Percentiles rank a stretch among this genome's conserved stretches.
These are phyloP conservation scores for Protaetia brevitarsis DNA, from an alignment of 1,140 invertebrate genomes.

Conservation along the genomic window DNA sequence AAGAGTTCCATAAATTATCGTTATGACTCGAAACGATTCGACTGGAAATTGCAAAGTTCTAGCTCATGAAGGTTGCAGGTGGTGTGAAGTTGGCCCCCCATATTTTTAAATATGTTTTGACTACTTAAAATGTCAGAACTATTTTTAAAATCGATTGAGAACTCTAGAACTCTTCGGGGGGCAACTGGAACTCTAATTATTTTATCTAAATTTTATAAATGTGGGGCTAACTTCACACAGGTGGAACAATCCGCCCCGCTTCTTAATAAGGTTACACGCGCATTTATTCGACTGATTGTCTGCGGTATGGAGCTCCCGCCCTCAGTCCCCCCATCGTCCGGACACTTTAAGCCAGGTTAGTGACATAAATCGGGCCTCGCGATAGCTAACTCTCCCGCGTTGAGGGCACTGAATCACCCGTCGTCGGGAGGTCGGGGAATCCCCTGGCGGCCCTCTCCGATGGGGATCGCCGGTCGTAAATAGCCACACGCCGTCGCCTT, in stretches of 20 bases:
- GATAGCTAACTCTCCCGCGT: not conserved
- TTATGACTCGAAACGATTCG: too few species aligned
- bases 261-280: conserved; percentile 10
- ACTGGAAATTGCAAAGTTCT: too few species aligned
- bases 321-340: not conserved
- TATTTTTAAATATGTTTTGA: too few species aligned
- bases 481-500: conserved; percentile 9
- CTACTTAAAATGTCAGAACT: too few species aligned
- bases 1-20: too few species aligned
- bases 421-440: conserved; percentile 13
- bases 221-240: not conserved
- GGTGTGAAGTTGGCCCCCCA: too few species aligned
- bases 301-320: not conserved
- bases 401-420: conserved; percentile 14
- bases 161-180: too few species aligned
- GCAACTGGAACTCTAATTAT: too few species aligned
- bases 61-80: too few species aligned
- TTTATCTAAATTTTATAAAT: too few species aligned
- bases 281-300: conserved; percentile 10
- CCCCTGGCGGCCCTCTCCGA: conserved; percentile 8
- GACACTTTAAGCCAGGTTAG: conserved; percentile 17
- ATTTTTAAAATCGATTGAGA: too few species aligned
- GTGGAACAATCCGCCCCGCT: not conserved
- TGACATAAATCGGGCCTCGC: conserved; percentile 4
- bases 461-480: conserved; percentile 12